These are phyloP conservation scores for Pollenia labialis DNA, from an alignment of 2,888 invertebrate species.

Conservation along the genomic window DNA sequence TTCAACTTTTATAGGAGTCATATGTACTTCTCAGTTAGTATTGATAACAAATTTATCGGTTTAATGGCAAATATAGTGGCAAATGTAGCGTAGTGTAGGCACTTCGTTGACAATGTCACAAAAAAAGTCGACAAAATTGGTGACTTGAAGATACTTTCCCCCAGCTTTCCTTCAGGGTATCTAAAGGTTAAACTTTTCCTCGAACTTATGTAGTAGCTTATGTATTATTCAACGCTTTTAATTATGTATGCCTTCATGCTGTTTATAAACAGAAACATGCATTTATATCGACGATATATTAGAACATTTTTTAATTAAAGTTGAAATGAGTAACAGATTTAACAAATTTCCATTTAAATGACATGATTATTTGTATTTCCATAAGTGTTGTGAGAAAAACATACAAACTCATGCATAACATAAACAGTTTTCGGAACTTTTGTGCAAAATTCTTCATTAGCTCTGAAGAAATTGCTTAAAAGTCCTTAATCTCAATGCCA, in stretches of 20 bases:
- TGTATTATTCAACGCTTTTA: not conserved
- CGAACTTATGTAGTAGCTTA: not conserved
- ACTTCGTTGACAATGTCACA: too few relatives aligned
- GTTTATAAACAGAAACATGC: not conserved
- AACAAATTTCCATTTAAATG: not conserved
- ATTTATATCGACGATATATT: too few relatives aligned
- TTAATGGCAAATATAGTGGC: too few relatives aligned
- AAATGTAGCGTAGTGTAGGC: too few relatives aligned
- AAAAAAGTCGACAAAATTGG: too few relatives aligned
- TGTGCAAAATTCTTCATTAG: not conserved
- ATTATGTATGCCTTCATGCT: not conserved
- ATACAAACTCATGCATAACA: too few relatives aligned
- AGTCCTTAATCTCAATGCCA: too few relatives aligned
- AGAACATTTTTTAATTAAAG: not conserved
- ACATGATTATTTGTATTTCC: conserved; percentile 13
- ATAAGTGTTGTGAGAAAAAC: not conserved
- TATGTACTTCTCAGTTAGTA: too few relatives aligned
- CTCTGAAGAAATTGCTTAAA: not conserved
- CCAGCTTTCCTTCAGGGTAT: too few relatives aligned
- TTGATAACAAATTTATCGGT: too few relatives aligned
- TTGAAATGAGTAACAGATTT: conserved; percentile 14
- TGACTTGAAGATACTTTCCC: too few relatives aligned
- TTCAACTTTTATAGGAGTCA: too few relatives aligned
- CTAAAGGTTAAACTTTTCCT: not conserved
- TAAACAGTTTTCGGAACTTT: not conserved